These are phyloP conservation scores for Ailurus styani DNA, from an alignment of 2,113 vertebrate genomes.

Conservation along the genomic window DNA sequence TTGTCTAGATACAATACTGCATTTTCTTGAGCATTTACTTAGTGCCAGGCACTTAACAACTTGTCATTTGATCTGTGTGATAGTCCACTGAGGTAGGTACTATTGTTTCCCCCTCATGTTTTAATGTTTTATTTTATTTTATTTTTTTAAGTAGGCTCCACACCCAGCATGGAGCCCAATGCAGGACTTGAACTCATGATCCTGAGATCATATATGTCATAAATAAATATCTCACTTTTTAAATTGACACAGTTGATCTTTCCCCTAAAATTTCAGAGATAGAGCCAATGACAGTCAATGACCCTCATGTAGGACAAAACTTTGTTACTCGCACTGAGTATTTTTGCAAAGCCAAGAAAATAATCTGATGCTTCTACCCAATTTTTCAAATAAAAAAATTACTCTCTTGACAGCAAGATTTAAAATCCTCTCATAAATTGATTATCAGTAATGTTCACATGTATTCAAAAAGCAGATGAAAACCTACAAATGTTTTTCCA, in stretches of 20 bases:
- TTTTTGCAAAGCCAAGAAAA: not conserved
- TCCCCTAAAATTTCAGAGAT: not conserved
- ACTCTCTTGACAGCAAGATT: not conserved
- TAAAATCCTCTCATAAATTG: not conserved
- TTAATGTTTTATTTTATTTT: not conserved
- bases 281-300: not conserved
- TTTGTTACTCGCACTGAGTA: not conserved
- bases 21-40: not conserved
- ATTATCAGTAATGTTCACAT: not conserved
- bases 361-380: not conserved
- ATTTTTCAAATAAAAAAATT: not conserved
- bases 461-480: not conserved
- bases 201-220: not conserved
- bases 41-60: not conserved
- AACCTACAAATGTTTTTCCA: not conserved
- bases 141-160: too few relatives aligned
- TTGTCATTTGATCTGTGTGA: not conserved
- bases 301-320: not conserved
- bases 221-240: slow-evolving; percentile 7
- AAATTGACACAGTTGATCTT: not conserved
- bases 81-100: not conserved
- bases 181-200: not conserved
- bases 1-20: not conserved
- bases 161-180: too few relatives aligned
- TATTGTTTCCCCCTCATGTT: not conserved